Conservation (phyloP, 1,140 invertebrate genomes). For the Eriocheir sinensis region DNA sequence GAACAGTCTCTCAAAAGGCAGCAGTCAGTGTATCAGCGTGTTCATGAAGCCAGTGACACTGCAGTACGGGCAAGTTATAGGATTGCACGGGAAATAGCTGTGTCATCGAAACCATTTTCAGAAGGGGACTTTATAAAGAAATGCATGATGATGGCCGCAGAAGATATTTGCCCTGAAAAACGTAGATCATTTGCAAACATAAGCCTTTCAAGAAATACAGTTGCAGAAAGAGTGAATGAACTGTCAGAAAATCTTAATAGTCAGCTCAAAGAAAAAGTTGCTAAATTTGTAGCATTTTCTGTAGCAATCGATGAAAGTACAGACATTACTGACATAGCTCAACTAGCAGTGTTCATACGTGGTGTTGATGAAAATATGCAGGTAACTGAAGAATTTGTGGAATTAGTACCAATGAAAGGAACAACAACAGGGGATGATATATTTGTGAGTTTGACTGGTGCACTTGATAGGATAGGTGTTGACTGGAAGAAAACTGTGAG, state of each 20-base stretch:
- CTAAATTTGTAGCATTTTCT: not conserved
- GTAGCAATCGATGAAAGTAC: conserved; percentile 54
- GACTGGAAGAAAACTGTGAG: conserved; percentile 52
- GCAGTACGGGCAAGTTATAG: conserved; percentile 36
- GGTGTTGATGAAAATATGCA: conserved; percentile 56
- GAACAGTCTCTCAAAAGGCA: not conserved
- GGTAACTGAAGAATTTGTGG: conserved; percentile 32
- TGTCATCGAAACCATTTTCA: conserved; percentile 40
- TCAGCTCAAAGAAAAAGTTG: conserved; percentile 29
- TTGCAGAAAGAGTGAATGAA: conserved; percentile 42
- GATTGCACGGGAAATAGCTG: conserved; percentile 24
- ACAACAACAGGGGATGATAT: conserved; percentile 48
- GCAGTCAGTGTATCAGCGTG: conserved; percentile 4
- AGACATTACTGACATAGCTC: conserved; percentile 36
- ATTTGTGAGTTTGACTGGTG: not conserved
- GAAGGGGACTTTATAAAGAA: conserved; percentile 51
- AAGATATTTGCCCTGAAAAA: conserved; percentile 53
- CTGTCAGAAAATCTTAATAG: conserved; percentile 33
- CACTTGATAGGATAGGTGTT: conserved; percentile 36
- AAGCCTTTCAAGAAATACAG: conserved; percentile 55
- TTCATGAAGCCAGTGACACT: conserved; percentile 49
- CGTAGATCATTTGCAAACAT: conserved; percentile 49
- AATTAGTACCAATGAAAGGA: conserved; percentile 52
- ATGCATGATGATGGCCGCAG: conserved; percentile 13
- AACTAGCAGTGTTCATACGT: conserved; percentile 40